Conservation (phyloP, 2,888 invertebrate species). For the Scaptomyza polygonia region DNA sequence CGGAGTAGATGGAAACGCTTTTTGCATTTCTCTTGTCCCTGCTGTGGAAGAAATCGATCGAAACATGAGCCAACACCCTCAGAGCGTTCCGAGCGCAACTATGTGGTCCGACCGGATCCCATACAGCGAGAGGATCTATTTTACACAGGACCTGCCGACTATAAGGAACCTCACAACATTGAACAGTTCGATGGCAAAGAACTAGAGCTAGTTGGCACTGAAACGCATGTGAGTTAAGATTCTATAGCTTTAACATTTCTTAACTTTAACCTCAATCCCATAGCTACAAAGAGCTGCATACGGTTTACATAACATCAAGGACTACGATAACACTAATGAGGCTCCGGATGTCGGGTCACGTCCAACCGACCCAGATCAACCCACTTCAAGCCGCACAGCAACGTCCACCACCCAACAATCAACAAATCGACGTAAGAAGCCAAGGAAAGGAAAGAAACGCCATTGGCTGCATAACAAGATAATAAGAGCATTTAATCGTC, state of each 20-base stretch:
- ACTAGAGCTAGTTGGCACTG: constrained; percentile 46
- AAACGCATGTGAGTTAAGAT: constrained; percentile 44
- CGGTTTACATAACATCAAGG: constrained; percentile 49
- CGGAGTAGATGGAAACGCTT: not conserved
- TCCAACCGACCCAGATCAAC: not conserved
- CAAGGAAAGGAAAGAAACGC: constrained; percentile 29
- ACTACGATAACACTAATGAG: constrained; percentile 32
- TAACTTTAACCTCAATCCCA: not conserved
- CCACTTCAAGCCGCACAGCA: not conserved
- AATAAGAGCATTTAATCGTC: constrained; percentile 49
- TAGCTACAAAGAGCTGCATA: constrained; percentile 58
- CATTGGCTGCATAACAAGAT: constrained; percentile 57
- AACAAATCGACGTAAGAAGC: constrained; percentile 18
- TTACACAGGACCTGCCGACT: constrained; percentile 84
- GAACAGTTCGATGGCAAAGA: constrained; percentile 58
- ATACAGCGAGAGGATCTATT: constrained; percentile 90
- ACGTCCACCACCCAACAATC: not conserved
- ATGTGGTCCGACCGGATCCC: constrained; percentile 83
- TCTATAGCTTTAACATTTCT: not conserved
- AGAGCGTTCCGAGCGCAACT: constrained; percentile 38
- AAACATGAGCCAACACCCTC: not conserved
- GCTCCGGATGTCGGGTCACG: not conserved
- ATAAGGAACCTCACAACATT: constrained; percentile 35
- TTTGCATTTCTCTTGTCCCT: constrained; percentile 20
- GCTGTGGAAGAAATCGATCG: not conserved